Evolutionary conservation across 1,140 invertebrate genomes (phyloP).

Genomic region (Drosophila nikananu): DNA sequence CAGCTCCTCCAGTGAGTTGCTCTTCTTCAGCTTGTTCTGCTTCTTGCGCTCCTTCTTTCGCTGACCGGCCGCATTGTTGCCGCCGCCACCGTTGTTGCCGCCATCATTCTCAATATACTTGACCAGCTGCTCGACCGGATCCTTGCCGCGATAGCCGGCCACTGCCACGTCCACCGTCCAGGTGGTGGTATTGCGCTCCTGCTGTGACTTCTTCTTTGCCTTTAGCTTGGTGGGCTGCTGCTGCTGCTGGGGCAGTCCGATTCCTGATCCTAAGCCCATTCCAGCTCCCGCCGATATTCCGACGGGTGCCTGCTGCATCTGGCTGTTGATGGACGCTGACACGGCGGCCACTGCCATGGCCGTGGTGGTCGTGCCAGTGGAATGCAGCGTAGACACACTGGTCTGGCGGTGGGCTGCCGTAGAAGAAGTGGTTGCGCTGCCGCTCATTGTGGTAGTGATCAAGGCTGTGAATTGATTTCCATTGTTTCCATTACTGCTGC

Average conservation of each 20-base stretch:
- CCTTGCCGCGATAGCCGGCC: slow-evolving; percentile 87
- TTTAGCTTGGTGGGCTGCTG: slow-evolving; percentile 61
- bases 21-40: slow-evolving; percentile 87
- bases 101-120: slow-evolving; percentile 86
- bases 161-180: slow-evolving; percentile 86
- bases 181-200: slow-evolving; percentile 86
- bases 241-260: slow-evolving; percentile 30
- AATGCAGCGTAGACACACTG: slow-evolving; percentile 57
- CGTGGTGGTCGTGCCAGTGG: slow-evolving; percentile 52
- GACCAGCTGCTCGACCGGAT: slow-evolving; percentile 86
- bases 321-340: slow-evolving; percentile 54
- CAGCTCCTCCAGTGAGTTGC: slow-evolving; percentile 89
- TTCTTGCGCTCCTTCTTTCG: slow-evolving; percentile 77
- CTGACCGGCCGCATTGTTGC: slow-evolving; percentile 20
- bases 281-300: slow-evolving; percentile 6
- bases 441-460: slow-evolving; percentile 46
- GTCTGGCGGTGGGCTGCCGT: slow-evolving; percentile 45
- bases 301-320: slow-evolving; percentile 40
- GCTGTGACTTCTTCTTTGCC: slow-evolving; percentile 78
- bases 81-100: slow-evolving; percentile 11
- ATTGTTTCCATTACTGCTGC: slow-evolving; percentile 10
- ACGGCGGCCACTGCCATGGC: slow-evolving; percentile 64
- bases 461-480: slow-evolving; percentile 54
- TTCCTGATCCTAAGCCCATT: neutral
- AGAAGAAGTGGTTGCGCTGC: slow-evolving; percentile 34